Evolutionary conservation across 1,140 invertebrate species (phyloP).

Genomic region (Apis cerana): DNA sequence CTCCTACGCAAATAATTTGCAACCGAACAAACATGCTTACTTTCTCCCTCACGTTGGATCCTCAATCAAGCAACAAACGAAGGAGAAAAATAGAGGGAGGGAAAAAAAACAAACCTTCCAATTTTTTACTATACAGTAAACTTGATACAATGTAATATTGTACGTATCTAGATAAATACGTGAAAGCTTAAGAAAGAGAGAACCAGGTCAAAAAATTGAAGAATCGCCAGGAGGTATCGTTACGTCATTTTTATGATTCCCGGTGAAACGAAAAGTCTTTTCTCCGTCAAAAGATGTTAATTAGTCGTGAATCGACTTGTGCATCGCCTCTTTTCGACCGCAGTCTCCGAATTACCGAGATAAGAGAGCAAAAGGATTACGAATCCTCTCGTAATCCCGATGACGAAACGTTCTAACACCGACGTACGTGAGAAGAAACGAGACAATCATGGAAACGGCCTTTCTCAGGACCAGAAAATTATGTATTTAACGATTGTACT

Average conservation of each 20-base stretch:
- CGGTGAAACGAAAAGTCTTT: too few relatives aligned
- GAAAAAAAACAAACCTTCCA: too few relatives aligned
- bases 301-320: slow-evolving; percentile 1
- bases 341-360: slow-evolving; percentile 16
- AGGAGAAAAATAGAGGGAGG: neutral
- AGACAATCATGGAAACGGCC: slow-evolving; percentile 57
- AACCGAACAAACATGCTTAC: neutral
- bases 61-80: neutral
- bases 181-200: neutral
- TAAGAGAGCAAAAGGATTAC: slow-evolving; percentile 24
- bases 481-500: slow-evolving; percentile 48
- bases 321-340: neutral
- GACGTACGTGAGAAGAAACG: slow-evolving; percentile 51
- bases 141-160: too few relatives aligned
- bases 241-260: neutral
- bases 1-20: neutral
- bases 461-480: slow-evolving; percentile 21
- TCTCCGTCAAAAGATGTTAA: neutral
- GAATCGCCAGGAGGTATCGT: neutral
- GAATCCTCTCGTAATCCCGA: slow-evolving; percentile 34
- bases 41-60: neutral
- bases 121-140: too few relatives aligned
- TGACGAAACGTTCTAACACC: slow-evolving; percentile 48
- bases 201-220: neutral
- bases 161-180: neutral